Evolutionary conservation across 2,888 invertebrate species (phyloP).

Genomic region (Microctonus aethiopoides): DNA sequence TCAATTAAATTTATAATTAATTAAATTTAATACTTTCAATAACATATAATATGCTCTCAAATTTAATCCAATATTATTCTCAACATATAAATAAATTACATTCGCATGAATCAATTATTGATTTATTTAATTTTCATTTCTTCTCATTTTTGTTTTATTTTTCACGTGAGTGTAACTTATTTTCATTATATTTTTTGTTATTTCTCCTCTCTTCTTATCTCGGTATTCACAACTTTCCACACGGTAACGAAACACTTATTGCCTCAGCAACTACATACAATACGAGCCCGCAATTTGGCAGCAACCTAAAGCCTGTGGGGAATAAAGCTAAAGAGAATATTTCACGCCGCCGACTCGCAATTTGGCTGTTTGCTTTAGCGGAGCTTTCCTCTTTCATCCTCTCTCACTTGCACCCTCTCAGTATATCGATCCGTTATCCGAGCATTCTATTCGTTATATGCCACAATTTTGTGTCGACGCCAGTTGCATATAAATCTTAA

Average conservation of each 20-base stretch:
- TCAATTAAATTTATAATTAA: too few relatives aligned
- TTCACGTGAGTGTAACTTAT: neutral
- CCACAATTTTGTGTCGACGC: constrained; percentile 10
- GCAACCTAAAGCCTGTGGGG: constrained; percentile 29
- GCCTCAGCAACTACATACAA: constrained; percentile 19
- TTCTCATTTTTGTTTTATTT: neutral
- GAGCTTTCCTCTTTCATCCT: neutral
- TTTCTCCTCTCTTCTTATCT: neutral
- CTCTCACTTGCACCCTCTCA: constrained; percentile 3
- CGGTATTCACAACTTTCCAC: neutral
- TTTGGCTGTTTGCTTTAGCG: constrained; percentile 49
- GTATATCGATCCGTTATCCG: constrained; percentile 40
- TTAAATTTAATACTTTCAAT: too few relatives aligned
- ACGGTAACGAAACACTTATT: constrained; percentile 5
- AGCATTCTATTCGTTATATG: constrained; percentile 11
- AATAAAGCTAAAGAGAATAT: constrained; percentile 40
- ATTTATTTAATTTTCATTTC: neutral
- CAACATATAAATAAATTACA: too few relatives aligned
- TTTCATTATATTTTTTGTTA: neutral
- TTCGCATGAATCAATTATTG: too few relatives aligned
- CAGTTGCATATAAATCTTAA: constrained; percentile 8
- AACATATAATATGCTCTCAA: too few relatives aligned
- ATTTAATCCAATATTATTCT: too few relatives aligned
- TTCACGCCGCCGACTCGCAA: constrained; percentile 45
- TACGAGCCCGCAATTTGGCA: constrained; percentile 40